Percentiles rank a stretch among this genome's conserved stretches.
phyloP scores from a whole-genome alignment of 2,888 invertebrate species.

The Brachyptera putata region DNA sequence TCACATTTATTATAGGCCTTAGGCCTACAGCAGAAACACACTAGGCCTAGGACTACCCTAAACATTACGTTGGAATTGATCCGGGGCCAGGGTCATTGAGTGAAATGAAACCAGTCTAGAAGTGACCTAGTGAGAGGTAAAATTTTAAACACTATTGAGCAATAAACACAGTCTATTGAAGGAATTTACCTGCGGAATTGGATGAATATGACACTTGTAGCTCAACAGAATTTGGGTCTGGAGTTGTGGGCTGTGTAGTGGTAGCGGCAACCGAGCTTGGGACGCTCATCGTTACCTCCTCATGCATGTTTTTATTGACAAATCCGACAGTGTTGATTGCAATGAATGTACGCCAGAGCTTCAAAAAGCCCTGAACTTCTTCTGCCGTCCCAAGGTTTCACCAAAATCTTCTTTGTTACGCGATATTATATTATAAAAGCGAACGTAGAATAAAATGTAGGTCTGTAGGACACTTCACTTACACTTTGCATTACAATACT shows the following conservation, averaged over 20 bases:
- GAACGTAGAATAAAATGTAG: conserved; percentile 72
- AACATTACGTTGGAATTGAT: too few species aligned
- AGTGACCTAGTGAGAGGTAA: conserved; percentile 13
- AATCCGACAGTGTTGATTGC: conserved; percentile 44
- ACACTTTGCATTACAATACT: conserved; percentile 75
- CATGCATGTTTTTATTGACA: conserved; percentile 55
- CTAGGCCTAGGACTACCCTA: too few species aligned
- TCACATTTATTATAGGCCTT: too few species aligned
- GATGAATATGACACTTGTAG: conserved; percentile 60
- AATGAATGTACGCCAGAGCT: conserved; percentile 47
- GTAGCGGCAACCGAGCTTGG: conserved; percentile 62
- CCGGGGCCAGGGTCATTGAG: conserved; percentile 9
- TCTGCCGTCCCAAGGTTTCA: conserved; percentile 48
- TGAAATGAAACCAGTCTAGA: conserved; percentile 1
- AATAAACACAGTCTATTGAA: conserved; percentile 2
- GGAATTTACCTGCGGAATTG: conserved; percentile 54
- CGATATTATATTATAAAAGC: conserved; percentile 48
- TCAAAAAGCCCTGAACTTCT: conserved; percentile 47
- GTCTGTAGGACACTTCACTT: conserved; percentile 87
- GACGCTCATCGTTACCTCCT: conserved; percentile 65
- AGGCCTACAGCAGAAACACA: too few species aligned
- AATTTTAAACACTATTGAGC: conserved; percentile 2
- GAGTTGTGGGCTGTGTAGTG: conserved; percentile 51
- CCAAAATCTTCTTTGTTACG: conserved; percentile 49
- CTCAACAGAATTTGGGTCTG: conserved; percentile 54